Evolutionary conservation across 2,113 vertebrate genomes (phyloP), one percentile per base, ranked within the genome.

Genomic region (Percina caprodes): DNA sequence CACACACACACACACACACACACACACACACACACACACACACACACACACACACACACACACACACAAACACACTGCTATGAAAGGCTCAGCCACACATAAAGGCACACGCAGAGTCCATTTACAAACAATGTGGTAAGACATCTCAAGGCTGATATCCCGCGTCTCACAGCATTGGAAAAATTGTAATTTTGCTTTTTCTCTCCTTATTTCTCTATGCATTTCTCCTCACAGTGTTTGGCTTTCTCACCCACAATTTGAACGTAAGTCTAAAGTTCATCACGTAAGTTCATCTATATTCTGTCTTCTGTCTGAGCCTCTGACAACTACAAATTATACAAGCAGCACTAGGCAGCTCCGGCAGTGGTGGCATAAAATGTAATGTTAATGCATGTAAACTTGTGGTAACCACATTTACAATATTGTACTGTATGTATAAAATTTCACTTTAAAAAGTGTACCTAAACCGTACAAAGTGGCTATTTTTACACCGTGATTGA

Each of bases 21-120:
- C 69, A 81, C n/a, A 79, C 61, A 65, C 21, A 79, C 77, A 46
- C n/a, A 35, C 24, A 33, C 65, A 14, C 30, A 35, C 51, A 69
- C 69, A 81, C n/a, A 79, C 61, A 65, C 21, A 79, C 77, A 46
- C n/a, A 35, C 24, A 39, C 35, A 39, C 35, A 39, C 35, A 39
- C 35, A 39, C 8, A 39, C 33, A 60, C 21, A 61, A 48, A 75
- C 77, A 39, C n/a, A 35, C n/a, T 15, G 6, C n/a, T 51, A 39
- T 76, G 15, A 84, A 83, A 83, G 45, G 46, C 61, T 65, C 45
- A 42, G 14, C 70, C 45, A 74, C 77, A 67, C 61, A 82, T 49
- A 86, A 71, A 90, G 68, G 56, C 86, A 23, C 84, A 80, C 63
- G 71, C 85, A 76, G 74, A 80, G 63, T 88, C 82, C 83, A 78